Evolutionary conservation across 2,888 invertebrate genomes (phyloP), one percentile per base, ranked within the genome.

Genomic region (Tridacna gigas): DNA sequence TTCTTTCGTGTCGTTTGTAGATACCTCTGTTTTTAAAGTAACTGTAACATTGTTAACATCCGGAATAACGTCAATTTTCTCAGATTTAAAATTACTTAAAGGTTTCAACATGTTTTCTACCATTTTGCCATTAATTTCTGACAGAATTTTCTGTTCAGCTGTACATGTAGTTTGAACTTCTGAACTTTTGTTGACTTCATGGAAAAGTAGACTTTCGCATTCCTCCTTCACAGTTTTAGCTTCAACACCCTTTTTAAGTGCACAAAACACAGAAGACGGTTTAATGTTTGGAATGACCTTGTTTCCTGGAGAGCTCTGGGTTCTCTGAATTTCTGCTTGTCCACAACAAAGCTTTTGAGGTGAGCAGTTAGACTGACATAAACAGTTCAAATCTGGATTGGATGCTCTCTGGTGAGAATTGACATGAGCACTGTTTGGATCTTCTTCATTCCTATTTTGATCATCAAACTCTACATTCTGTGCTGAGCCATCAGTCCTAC

Each of bases 261-360:
- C 5, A 20, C 56, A 74, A 28, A 86, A 86, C 45, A 86, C 86
- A n/a, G 82, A 77, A 11, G 86, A 86, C 4, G 86, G 84, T 48
- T 84, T 56, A 18, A 86, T 86, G n/a, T 66, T 37, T 20, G 74
- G 51, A 15, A 77, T 65, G 4, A 71, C 13, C 13, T 63, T 63
- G 63, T 63, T 63, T 63, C 25, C 15, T 26, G 11, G 9, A 66
- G 7, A 13, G 9, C 9, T 11, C 25, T 28, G 4, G 26, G 15
- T 26, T 26, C 26, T 66, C 28, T 12, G 12, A 37, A 37, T 37
- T 37, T 37, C 37, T 37, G 37, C 2, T 37, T 37, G 37, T 37
- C 7, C 37, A 37, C 37, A 37, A 37, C 37, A 37, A 37, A 37
- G 37, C 7, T 37, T 37, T 26, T 28, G 7, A 26, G 25, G 12